Conservation (phyloP, 2,888 invertebrate species). For the Agrypnus murinus region DNA sequence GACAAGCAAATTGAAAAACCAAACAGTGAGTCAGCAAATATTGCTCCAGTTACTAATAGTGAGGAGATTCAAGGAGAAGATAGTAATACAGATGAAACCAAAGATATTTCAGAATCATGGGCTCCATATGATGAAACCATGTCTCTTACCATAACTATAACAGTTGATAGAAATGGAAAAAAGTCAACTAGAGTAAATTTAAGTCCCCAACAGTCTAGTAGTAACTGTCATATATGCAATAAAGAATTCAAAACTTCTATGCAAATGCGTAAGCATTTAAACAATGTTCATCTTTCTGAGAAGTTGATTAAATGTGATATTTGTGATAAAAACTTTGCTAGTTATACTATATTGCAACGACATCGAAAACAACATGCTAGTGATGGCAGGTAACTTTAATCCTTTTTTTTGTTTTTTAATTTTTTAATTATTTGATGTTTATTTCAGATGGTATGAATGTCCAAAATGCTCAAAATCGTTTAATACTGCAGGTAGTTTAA, state of each 20-base stretch:
- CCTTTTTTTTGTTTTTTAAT: neutral
- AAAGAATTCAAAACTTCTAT: constrained; percentile 56
- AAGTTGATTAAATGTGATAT: constrained; percentile 45
- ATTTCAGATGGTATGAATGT: constrained; percentile 60
- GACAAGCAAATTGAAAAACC: too few relatives aligned
- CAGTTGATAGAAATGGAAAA: constrained; percentile 69
- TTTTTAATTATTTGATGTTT: neutral
- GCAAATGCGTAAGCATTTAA: constrained; percentile 52
- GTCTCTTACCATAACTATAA: constrained; percentile 71
- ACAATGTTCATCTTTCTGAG: constrained; percentile 45
- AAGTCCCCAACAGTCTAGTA: constrained; percentile 52
- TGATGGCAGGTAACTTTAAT: constrained; percentile 15
- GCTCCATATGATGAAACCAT: constrained; percentile 64
- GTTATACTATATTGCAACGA: constrained; percentile 49
- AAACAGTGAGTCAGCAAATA: too few relatives aligned
- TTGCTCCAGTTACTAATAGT: neutral
- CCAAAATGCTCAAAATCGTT: constrained; percentile 70
- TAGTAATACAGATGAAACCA: neutral
- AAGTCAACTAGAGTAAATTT: constrained; percentile 70
- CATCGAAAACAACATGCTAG: constrained; percentile 56
- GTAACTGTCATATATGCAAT: constrained; percentile 56
- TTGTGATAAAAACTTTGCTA: constrained; percentile 56
- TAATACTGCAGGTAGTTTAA: constrained; percentile 68
- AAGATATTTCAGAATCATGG: neutral
- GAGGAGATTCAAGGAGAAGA: neutral